Evolutionary conservation across 92 coral and sea anemone species (phyloP), one percentile per base, ranked within the genome.

Genomic region (Diadumene lineata): DNA sequence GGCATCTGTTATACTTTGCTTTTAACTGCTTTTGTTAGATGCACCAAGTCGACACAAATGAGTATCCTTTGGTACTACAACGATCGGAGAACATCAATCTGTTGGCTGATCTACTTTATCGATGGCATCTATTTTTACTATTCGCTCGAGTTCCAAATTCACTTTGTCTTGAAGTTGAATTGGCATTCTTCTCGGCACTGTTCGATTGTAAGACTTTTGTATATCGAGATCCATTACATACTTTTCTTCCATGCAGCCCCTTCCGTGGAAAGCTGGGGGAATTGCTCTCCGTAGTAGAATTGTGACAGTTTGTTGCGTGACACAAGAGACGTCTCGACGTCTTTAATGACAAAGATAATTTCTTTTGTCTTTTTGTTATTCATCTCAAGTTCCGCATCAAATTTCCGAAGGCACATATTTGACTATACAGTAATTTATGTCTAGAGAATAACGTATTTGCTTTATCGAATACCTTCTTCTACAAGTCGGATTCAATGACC

Each of bases 1-100:
- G 88, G 96, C 86, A 82, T 82, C 57, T 84, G 88, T 68, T 82
- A 88, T 34, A 87, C 73, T 65, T 82, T 88, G 29, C 94, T 75
- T 68, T 57, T 31, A 2, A 82, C 71, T 34, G 83, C 83, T 76
- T 82, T 61, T 82, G 85, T 89, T 33, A 89, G 79, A 65, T 74
- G 94, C 15, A 82, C 78, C 21, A 89, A 82, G 71, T 89, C 88
- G 26, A 79, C 85, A 46, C 84, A 90, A 38, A 80, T 79, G n/a
- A 69, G 84, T 33, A 82, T 38, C 31, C 65, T 85, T 82, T 8
- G 86, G 87, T 30, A 82, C 91, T 34, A 87, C 88, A 21, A 89
- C 84, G 24, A 78, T 69, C 27, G 90, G 90, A 44, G 87, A 73
- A 38, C 86, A 89, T 80, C 87, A 89, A 46, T 80, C 72, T 50